Conservation (phyloP, 2,797 vertebrate species). For the Netta rufina region DNA sequence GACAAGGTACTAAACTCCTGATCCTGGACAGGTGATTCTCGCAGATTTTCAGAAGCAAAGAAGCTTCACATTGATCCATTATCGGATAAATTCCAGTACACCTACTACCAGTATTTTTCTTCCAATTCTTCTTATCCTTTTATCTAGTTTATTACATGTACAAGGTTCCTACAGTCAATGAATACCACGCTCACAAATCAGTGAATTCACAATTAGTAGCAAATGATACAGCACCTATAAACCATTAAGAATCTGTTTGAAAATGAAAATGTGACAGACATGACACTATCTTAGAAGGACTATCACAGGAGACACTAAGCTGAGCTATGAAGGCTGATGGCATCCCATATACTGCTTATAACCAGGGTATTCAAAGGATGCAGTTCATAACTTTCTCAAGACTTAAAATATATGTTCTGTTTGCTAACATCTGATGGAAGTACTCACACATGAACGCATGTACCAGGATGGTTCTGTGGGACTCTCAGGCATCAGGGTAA, state of each 20-base stretch:
- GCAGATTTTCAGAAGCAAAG: background rate
- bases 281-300: background rate
- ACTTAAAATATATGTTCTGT: background rate
- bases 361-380: background rate
- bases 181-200: background rate
- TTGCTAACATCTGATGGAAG: background rate
- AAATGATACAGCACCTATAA: background rate
- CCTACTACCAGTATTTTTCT: background rate
- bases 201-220: background rate
- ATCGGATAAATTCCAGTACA: background rate
- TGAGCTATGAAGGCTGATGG: background rate
- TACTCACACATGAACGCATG: rapidly evolving
- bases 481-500: background rate
- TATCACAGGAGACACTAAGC: background rate
- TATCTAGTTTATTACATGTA: background rate
- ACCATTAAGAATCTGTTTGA: background rate
- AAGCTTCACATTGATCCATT: background rate
- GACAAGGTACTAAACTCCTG: background rate
- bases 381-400: background rate
- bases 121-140: background rate
- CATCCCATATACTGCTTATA: background rate
- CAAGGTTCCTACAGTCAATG: background rate
- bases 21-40: background rate
- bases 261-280: background rate
- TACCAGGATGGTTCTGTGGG: background rate